A percentile compares a stretch with the other conserved stretches of the same genome.
Conservation (phyloP, 2,888 invertebrate species). For the Lottia gigantea region DNA sequence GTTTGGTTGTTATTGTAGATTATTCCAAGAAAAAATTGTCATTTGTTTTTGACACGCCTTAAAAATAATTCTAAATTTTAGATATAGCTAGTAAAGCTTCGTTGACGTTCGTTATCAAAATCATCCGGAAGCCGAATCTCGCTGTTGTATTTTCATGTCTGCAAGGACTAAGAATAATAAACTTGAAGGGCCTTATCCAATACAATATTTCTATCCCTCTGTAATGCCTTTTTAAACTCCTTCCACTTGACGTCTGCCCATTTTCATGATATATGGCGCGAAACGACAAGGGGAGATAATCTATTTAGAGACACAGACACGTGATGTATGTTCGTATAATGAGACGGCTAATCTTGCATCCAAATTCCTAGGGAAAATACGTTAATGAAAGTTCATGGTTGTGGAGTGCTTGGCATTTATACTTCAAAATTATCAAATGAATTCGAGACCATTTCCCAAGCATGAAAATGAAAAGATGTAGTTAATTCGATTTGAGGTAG, state of each 20-base stretch:
- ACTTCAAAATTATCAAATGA: slow-evolving; percentile 8
- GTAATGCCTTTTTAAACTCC: slow-evolving; percentile 5
- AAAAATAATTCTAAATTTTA: too few relatives aligned
- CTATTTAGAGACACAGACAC: slow-evolving; percentile 4
- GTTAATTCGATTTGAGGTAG: slow-evolving; percentile 10
- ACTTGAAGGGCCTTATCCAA: neutral
- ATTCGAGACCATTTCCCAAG: slow-evolving; percentile 2
- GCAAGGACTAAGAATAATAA: too few relatives aligned
- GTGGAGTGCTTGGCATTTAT: slow-evolving; percentile 1
- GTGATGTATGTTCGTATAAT: slow-evolving; percentile 10
- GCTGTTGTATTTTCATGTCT: too few relatives aligned
- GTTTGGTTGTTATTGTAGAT: too few relatives aligned
- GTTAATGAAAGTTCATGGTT: slow-evolving; percentile 2
- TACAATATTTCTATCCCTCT: neutral
- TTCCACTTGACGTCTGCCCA: slow-evolving; percentile 3
- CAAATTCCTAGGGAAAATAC: slow-evolving; percentile 8
- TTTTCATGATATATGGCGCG: slow-evolving; percentile 1
- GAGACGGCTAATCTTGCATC: neutral
- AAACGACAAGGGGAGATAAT: slow-evolving; percentile 10
- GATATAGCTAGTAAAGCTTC: too few relatives aligned
- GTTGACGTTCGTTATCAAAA: too few relatives aligned
- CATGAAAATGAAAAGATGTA: slow-evolving; percentile 8
- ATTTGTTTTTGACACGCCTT: too few relatives aligned
- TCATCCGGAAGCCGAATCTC: too few relatives aligned
- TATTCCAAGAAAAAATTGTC: too few relatives aligned